A percentile compares a stretch with the other conserved stretches of the same genome.
Evolutionary conservation across 2,113 vertebrate species (phyloP).

Genomic region (Nanger granti): DNA sequence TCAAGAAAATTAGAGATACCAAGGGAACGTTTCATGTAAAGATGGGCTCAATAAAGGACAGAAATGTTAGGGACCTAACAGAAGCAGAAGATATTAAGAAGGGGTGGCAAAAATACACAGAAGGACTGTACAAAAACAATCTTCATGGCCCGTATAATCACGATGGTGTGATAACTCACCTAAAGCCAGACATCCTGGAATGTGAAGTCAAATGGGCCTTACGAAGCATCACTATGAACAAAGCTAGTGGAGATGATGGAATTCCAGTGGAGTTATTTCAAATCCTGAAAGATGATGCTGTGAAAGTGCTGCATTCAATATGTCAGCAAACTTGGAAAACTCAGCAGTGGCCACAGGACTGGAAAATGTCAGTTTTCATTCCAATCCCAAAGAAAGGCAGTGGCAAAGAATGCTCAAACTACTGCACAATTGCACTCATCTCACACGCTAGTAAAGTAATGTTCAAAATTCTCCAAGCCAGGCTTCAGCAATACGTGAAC

Average conservation of each 20-base stretch:
- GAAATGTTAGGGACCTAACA: not conserved
- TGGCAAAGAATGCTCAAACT: not conserved
- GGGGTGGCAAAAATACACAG: not conserved
- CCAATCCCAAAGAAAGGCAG: not conserved
- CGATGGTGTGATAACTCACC: not conserved
- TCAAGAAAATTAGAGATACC: not conserved
- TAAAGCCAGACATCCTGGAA: not conserved
- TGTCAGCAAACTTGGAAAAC: not conserved
- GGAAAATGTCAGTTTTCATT: not conserved
- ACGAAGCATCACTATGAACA: accelerated
- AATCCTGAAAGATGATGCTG: not conserved
- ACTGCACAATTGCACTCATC: not conserved
- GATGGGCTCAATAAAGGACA: not conserved
- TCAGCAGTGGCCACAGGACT: not conserved
- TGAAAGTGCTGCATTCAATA: not conserved
- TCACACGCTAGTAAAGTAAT: not conserved
- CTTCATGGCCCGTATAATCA: not conserved
- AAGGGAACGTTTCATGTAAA: not conserved
- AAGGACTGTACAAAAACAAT: not conserved
- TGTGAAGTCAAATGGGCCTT: not conserved
- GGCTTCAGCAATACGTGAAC: not conserved
- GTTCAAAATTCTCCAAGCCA: not conserved
- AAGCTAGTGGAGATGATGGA: not conserved
- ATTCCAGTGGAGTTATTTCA: accelerated
- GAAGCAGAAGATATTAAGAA: not conserved